These are phyloP conservation scores for Galleria mellonella DNA, from an alignment of 1,140 invertebrate genomes.

Conservation along the genomic window DNA sequence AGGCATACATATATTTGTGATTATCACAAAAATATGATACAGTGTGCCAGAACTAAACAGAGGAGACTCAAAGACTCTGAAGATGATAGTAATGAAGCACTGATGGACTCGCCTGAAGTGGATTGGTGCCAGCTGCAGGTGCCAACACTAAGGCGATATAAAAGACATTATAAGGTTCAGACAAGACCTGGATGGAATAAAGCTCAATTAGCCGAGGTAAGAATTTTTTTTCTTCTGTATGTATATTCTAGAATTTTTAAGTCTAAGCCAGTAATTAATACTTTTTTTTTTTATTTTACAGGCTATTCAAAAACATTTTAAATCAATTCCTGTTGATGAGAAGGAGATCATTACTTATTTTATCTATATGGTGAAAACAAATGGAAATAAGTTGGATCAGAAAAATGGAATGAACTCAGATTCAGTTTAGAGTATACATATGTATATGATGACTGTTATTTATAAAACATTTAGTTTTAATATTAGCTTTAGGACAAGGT, in stretches of 20 bases:
- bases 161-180: slow-evolving; percentile 93
- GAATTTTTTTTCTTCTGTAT: slow-evolving; percentile 27
- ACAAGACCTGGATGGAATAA: slow-evolving; percentile 94
- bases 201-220: slow-evolving; percentile 95
- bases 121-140: slow-evolving; percentile 95
- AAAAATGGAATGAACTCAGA: slow-evolving; percentile 86
- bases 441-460: slow-evolving; percentile 35
- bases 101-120: slow-evolving; percentile 92
- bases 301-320: slow-evolving; percentile 95
- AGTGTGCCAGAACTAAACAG: slow-evolving; percentile 90
- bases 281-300: slow-evolving; percentile 72
- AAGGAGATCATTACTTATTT: slow-evolving; percentile 97
- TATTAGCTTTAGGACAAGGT: slow-evolving; percentile 19
- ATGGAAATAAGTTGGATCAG: slow-evolving; percentile 93
- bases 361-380: slow-evolving; percentile 96
- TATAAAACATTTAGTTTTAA: slow-evolving; percentile 46
- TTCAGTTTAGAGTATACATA: slow-evolving; percentile 45
- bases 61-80: slow-evolving; percentile 93
- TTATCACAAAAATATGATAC: slow-evolving; percentile 95
- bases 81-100: slow-evolving; percentile 91
- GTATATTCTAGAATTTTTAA: not conserved
- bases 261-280: slow-evolving; percentile 1
- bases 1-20: slow-evolving; percentile 98
- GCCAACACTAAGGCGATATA: slow-evolving; percentile 93
- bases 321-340: slow-evolving; percentile 93